Evolutionary conservation across 2,888 invertebrate genomes (phyloP).

Genomic region (Drosophila fungiperda): DNA sequence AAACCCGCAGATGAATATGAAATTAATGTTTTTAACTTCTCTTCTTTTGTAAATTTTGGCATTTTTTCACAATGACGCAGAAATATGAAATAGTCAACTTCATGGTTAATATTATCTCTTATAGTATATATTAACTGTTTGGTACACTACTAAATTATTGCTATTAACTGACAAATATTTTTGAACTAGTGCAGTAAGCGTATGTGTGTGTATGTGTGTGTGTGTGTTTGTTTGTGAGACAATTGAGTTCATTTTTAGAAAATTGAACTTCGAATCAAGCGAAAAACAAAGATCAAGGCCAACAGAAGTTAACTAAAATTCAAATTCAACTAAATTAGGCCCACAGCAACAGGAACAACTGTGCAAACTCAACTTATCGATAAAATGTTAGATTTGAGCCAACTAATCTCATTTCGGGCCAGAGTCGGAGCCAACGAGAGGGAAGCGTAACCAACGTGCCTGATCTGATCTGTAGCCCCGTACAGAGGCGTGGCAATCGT

Average conservation of each 20-base stretch:
- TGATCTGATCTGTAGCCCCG: conserved; percentile 7
- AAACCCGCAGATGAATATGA: conserved; percentile 37
- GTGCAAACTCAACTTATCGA: conserved; percentile 65
- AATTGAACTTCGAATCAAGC: conserved; percentile 30
- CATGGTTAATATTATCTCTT: conserved; percentile 1
- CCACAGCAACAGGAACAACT: conserved; percentile 63
- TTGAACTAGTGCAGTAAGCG: conserved; percentile 3
- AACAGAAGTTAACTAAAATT: conserved; percentile 63
- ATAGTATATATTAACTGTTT: conserved; percentile 16
- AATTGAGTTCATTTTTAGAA: conserved; percentile 49
- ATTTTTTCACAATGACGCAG: conserved; percentile 27
- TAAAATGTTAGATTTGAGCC: conserved; percentile 29
- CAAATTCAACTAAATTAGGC: conserved; percentile 41
- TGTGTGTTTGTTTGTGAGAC: conserved; percentile 13
- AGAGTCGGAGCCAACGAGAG: not conserved
- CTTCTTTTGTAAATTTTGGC: conserved; percentile 6
- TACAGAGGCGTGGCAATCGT: conserved; percentile 43
- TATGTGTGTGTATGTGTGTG: not conserved
- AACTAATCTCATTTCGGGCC: conserved; percentile 1
- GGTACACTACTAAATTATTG: conserved; percentile 6
- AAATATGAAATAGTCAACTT: conserved; percentile 17
- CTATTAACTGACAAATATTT: conserved; percentile 36
- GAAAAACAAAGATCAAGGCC: conserved; percentile 45
- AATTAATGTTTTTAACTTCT: not conserved
- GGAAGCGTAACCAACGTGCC: conserved; percentile 6